phyloP scores from a whole-genome alignment of 2,797 vertebrate species.

The Lepilemur ruficaudatus region DNA sequence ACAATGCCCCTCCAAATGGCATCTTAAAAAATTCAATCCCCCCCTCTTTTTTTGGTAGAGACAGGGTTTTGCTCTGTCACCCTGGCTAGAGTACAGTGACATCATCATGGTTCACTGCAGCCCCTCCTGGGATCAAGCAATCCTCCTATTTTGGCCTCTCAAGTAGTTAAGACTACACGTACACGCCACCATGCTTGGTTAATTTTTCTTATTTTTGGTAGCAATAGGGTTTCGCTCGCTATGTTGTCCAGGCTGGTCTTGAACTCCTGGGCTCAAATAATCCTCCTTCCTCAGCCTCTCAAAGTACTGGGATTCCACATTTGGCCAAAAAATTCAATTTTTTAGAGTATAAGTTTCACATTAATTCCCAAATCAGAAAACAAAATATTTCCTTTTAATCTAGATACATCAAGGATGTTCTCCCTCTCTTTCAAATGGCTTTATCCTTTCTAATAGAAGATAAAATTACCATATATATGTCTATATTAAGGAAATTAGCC shows the following conservation, averaged over 20 bases:
- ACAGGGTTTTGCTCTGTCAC: too few species aligned
- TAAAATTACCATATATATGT: not conserved
- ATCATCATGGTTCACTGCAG: not conserved
- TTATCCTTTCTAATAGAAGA: not conserved
- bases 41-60: too few species aligned
- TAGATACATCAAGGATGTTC: not conserved
- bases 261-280: not conserved
- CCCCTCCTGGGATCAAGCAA: not conserved
- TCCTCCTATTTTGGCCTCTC: not conserved
- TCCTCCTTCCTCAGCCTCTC: not conserved
- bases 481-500: not conserved
- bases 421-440: not conserved
- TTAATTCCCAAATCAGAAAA: not conserved
- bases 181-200: not conserved
- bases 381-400: not conserved
- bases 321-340: not conserved
- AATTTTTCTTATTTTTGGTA: not conserved
- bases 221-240: not conserved
- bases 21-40: fast-evolving
- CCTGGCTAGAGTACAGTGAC: not conserved
- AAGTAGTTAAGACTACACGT: not conserved
- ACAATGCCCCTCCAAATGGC: not conserved
- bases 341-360: not conserved
- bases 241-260: not conserved
- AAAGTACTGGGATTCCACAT: not conserved